Evolutionary conservation across 1,140 invertebrate genomes (phyloP).

Genomic region (Eriosoma lanigerum): DNA sequence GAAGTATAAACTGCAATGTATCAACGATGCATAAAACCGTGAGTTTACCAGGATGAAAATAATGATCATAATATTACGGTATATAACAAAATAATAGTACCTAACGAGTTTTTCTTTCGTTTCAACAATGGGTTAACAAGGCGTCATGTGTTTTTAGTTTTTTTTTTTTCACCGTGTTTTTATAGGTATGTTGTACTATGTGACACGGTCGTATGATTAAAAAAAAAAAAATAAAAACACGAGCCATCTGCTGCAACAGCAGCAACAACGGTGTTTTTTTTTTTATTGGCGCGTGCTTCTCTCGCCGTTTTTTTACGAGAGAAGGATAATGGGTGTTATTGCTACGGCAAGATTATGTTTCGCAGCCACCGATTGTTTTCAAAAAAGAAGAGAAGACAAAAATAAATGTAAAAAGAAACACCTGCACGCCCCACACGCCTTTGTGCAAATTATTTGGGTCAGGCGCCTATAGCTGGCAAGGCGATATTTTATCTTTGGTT

Average conservation of each 20-base stretch:
- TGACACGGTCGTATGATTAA: conserved; percentile 38
- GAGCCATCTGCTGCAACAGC: conserved; percentile 30
- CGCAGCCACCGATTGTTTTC: conserved; percentile 30
- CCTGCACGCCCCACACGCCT: conserved; percentile 14
- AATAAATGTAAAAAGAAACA: conserved; percentile 8
- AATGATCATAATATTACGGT: conserved; percentile 12
- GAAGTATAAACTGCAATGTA: neutral
- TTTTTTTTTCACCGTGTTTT: too few species aligned
- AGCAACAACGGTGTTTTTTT: conserved; percentile 30
- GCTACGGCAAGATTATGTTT: conserved; percentile 32
- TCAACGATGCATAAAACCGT: neutral
- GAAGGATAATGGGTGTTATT: neutral
- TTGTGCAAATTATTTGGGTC: conserved; percentile 46
- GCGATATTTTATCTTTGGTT: conserved; percentile 24
- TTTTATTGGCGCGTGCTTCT: conserved; percentile 48
- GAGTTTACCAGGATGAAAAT: neutral
- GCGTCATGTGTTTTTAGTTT: conserved; percentile 47
- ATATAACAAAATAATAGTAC: neutral
- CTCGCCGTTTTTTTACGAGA: conserved; percentile 32
- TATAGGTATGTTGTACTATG: conserved; percentile 30
- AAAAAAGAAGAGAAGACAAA: neutral
- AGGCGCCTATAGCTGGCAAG: conserved; percentile 12
- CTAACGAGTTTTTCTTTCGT: conserved; percentile 32
- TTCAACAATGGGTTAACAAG: conserved; percentile 50
- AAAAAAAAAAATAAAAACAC: conserved; percentile 17